Percentiles rank a stretch among this genome's conserved stretches.
Conservation (phyloP, 2,797 vertebrate species). For the Sebastes aleutianus region DNA sequence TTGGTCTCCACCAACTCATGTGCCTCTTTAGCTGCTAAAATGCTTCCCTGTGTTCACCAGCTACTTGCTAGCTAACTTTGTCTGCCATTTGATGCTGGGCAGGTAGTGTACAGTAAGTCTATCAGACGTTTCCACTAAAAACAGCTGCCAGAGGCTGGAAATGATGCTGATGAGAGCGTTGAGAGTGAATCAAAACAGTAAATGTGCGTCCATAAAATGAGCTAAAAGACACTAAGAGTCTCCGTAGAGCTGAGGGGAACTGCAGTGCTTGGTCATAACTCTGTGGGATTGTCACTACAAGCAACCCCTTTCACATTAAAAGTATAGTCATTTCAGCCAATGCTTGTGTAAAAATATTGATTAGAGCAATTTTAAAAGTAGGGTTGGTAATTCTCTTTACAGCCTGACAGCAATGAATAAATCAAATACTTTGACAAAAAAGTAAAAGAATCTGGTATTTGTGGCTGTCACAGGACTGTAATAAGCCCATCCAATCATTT, state of each 20-base stretch:
- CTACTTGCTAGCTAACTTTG: background rate
- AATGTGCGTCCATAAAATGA: background rate
- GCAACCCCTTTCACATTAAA: background rate
- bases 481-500: no score
- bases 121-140: background rate
- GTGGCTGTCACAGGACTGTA: no score
- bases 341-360: background rate
- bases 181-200: background rate
- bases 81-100: background rate
- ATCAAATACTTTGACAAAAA: no score
- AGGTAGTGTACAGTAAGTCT: background rate
- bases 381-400: no score
- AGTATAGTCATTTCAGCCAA: background rate
- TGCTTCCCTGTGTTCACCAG: background rate
- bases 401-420: no score
- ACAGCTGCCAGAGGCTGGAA: background rate
- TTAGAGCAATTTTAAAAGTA: background rate
- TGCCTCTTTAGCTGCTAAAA: no score
- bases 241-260: no score
- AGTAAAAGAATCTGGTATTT: no score
- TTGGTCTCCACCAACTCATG: no score
- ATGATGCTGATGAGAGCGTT: background rate
- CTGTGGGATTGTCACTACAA: background rate
- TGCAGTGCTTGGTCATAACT: background rate
- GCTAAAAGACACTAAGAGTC: background rate